Evolutionary conservation across 1,140 invertebrate genomes (phyloP), one percentile per base, ranked within the genome.

Genomic region (Drosophila dunni): DNA sequence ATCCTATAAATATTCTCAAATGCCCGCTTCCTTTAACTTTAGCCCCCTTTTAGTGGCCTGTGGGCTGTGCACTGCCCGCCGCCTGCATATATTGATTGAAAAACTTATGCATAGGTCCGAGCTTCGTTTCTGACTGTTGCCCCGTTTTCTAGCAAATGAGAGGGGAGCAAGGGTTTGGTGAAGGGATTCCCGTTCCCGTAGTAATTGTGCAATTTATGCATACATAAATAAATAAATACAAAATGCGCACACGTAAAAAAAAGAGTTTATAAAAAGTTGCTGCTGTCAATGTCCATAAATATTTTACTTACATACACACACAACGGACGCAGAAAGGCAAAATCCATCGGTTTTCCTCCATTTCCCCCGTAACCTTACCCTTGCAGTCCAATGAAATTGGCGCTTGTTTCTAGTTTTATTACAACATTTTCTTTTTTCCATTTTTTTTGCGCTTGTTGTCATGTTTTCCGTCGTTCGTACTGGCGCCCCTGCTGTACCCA

Each of bases 381-480:
- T 60, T 50, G 29, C 60, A 51, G 36, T 54, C 50, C 65, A 71
- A 89, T 81, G 70, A 81, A 89, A 89, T 89, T 89, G 85, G 76
- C 44, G 80, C 84, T 90, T 90, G 84, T 89, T 89, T 81, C 81
- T 90, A 89, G 84, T 83, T 84, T 88, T 88, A 78, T 83, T 83
- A 88, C 82, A 86, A 81, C 51, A 71, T 64, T 60, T 67, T 66
- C 57, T 72, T 53, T 33, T 61, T 58, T 68, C 17, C 73, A 60
- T 67, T 50, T 54, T 38, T 68, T 67, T 68, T 74, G 51, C 79
- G 83, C 83, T 88, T 89, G 84, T 88, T 88, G 85, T 89, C 84
- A 82, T 89, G 81, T 84, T 89, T 80, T 89, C 82, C 40, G 80
- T 80, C 84, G 74, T 62, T 80, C 60, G 50, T 79, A 70, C 67